Evolutionary conservation across 2,113 vertebrate genomes (phyloP), one percentile per base, ranked within the genome.

Genomic region (Varanus salvator): DNA sequence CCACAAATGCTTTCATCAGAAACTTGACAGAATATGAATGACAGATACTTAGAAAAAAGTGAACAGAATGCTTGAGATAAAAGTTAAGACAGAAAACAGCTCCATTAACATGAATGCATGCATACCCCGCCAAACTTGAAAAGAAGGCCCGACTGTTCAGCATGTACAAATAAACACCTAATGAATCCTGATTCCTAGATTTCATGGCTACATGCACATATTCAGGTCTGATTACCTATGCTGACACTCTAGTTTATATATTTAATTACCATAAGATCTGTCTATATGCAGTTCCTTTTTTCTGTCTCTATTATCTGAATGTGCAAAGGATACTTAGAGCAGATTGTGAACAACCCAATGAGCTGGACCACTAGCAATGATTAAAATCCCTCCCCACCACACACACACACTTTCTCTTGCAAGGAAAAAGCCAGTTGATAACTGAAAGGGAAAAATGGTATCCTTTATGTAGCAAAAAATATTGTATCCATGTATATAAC

Each of bases 251-350:
- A 44, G 64, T 92, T 92, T 92, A 92, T 85, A 87, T 38, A 87
- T 86, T 91, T 91, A 92, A 92, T 87, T 93, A 94, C 14, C 75
- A 88, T 83, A 87, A 93, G 86, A 85, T 85, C n/a, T 95, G 91
- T 89, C 44, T 38, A 90, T 19, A 3, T 12, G 9, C 57, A 64
- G 57, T 84, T 90, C 86, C 74, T 85, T 88, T 69, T 81, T 91
- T 92, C 85, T 90, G 90, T 89, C 31, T 93, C 23, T 86, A 5
- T 90, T 93, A 93, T 87, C 80, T 38, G 93, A 93, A 90, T 0
- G 7, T 64, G 6, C 9, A 52, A 93, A 91, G 69, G 71, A 90
- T 93, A 71, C 19, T 89, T 81, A 82, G 8, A 94, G 38, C 54
- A 91, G 80, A 90, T 88, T 38, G 83, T 29, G 84, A 95, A 88